These are phyloP conservation scores for Antheraea pernyi DNA, from an alignment of 1,140 invertebrate genomes.

Conservation along the genomic window DNA sequence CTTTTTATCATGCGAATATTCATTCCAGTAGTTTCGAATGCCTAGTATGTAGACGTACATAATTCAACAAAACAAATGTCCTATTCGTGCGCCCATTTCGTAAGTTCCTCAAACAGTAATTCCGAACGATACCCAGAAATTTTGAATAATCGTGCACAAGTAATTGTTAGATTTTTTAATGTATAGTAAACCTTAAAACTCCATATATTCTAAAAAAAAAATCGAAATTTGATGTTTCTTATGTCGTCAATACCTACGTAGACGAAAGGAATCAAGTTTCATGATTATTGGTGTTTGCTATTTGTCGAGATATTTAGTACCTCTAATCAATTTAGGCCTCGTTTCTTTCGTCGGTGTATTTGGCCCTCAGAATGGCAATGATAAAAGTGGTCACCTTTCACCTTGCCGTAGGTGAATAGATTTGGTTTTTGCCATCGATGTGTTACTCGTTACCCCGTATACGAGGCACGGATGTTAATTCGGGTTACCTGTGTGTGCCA, in stretches of 20 bases:
- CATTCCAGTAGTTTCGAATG: background rate
- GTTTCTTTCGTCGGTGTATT: conserved; percentile 17
- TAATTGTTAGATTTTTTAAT: conserved; percentile 35
- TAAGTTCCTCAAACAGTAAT: conserved; percentile 73
- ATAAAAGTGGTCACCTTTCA: conserved; percentile 64
- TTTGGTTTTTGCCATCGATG: conserved; percentile 54
- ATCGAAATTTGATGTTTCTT: conserved; percentile 40
- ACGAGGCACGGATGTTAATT: conserved; percentile 64
- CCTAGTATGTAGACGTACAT: conserved; percentile 14
- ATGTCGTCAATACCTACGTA: conserved; percentile 39
- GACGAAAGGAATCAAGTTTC: conserved; percentile 73
- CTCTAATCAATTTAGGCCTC: conserved; percentile 22
- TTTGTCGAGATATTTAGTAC: conserved; percentile 41
- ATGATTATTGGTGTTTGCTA: conserved; percentile 62
- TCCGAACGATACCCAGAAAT: conserved; percentile 58
- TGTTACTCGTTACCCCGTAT: conserved; percentile 43
- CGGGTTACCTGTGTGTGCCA: conserved; percentile 60
- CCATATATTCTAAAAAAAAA: conserved; percentile 37
- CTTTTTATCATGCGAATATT: conserved; percentile 8
- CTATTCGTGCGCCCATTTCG: conserved; percentile 78
- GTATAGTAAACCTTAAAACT: conserved; percentile 24
- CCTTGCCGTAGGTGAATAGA: conserved; percentile 55
- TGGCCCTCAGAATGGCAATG: conserved; percentile 61
- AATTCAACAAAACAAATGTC: conserved; percentile 79
- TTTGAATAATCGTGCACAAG: conserved; percentile 40